These are phyloP conservation scores for Thripadectes ignobilis DNA, from an alignment of 2,797 vertebrate genomes.

Conservation along the genomic window DNA sequence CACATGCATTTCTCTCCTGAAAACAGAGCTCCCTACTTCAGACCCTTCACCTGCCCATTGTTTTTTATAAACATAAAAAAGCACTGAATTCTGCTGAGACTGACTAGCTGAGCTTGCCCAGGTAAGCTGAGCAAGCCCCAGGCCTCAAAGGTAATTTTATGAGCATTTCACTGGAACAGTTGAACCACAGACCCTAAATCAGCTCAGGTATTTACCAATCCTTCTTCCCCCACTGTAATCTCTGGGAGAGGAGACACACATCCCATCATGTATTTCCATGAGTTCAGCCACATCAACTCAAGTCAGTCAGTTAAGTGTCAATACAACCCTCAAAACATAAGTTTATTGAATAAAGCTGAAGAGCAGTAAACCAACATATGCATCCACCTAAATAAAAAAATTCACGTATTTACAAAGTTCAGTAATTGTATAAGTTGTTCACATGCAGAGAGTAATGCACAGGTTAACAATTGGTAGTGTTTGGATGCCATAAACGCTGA, in stretches of 20 bases:
- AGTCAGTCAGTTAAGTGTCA: constrained; percentile 67
- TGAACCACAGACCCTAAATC: background rate
- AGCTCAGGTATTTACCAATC: background rate
- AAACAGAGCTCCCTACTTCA: background rate
- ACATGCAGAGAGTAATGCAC: constrained; percentile 88
- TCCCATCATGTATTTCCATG: background rate
- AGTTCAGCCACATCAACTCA: constrained; percentile 44
- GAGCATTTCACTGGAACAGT: background rate
- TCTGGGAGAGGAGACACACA: background rate
- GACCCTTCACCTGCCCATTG: background rate
- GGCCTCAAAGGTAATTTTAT: background rate
- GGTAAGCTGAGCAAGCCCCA: background rate
- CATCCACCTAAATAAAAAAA: constrained; percentile 88
- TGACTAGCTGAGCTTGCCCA: background rate
- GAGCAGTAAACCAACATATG: constrained; percentile 84
- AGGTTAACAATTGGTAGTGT: constrained; percentile 71
- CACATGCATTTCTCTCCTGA: background rate
- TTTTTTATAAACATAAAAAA: background rate
- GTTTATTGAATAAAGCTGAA: constrained; percentile 89
- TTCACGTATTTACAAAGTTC: constrained; percentile 88
- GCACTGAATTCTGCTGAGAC: background rate
- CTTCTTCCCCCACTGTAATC: background rate
- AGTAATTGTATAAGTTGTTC: constrained; percentile 79
- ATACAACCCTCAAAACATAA: constrained; percentile 82
- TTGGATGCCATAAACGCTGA: constrained; percentile 71